Base-by-base conservation (phyloP, 2,113 vertebrate species). In the Cyrtonyx montezumae region DNA sequence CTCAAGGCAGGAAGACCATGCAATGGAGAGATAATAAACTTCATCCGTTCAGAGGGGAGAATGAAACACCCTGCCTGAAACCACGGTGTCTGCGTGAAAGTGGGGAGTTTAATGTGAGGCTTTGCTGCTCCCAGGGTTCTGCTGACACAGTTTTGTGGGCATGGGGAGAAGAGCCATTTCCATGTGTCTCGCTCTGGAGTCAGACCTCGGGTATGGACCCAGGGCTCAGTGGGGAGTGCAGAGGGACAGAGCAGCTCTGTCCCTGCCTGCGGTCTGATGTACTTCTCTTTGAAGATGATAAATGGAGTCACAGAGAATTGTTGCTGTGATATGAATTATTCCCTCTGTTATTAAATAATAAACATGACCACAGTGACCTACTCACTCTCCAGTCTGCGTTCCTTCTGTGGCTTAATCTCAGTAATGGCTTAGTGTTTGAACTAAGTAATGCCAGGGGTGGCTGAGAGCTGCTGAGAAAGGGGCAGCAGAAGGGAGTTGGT, bases 291-390 rank as follows among this genome's bases (percentile, higher is more conserved):
- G 73, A 88, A 93, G 94, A 42, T 93, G 94, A 88, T 93, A 85
- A 82, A 65, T 87, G 78, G 30, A 48, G 42, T 71, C 49, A 51
- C 58, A 14, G 49, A 70, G 70, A 65, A 56, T 6, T 77, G 71
- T 87, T 89, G 66, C 89, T 95, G 76, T 87, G 84, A 82, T 96
- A 92, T 49, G 85, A 94, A 96, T 95, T 95, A 93, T 96, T 96
- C 51, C 95, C 82, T n/a, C 91, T 94, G 79, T 92, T 91, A 95
- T 75, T 97, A 93, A 90, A 96, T 96, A 96, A 93, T 96, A 96
- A 96, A 93, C 92, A 87, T 79, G 86, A 92, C 95, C 90, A 45
- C 85, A 78, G 61, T 2, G 69, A 91, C 94, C 93, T 68, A 51
- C 70, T 88, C 78, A 80, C 67, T 97, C 66, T 58, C 66, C 78